Base-by-base conservation (phyloP, 2,888 invertebrate genomes). In the Chrysolina haemoptera region DNA sequence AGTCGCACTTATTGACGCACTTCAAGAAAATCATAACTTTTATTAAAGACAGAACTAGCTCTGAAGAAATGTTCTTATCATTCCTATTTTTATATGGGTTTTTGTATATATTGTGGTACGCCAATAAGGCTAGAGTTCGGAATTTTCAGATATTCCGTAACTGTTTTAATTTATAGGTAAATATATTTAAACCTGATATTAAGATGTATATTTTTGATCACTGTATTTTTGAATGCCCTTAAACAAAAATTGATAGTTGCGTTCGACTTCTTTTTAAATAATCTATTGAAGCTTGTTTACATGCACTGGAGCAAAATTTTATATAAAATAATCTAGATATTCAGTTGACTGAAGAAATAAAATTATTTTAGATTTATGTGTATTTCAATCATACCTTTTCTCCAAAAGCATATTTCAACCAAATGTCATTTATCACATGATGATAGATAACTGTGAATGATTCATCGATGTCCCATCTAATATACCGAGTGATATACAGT, bases 151-250 rank as follows among this genome's bases (percentile, higher is more conserved):
- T 27, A 27, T 27, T 27, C 5, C 5, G 27, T 27, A 27, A 27
- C 8, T 8, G 8, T 6, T 35, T 35, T 35, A 35, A 35, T 35
- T 35, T 35, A 35, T 35, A 35, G 6, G 3, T 48, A 48, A 16
- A 48, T 48, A 16, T 16, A 48, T 48, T 16, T 48, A 48, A 48
- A 48, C 16, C 2, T 16, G 48, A 53, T 53, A 20, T 53, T 5
- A 53, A 53, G 53, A 53, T 20, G 20, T 20, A 53, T 53, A 53
- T 53, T 53, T 53, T 53, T 53, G 20, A 53, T 18, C 53, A 22
- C 18, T 53, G 20, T 43, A 43, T 43, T 43, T 43, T 43, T 43
- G 43, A 43, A 43, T 5, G 43, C 14, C 43, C 43, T 43, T 43
- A 9, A 35, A 43, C 43, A 43, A 14, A 43, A 43, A 43, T 43